Evolutionary conservation across 2,797 vertebrate genomes (phyloP).

Genomic region (Lepus oiostolus): DNA sequence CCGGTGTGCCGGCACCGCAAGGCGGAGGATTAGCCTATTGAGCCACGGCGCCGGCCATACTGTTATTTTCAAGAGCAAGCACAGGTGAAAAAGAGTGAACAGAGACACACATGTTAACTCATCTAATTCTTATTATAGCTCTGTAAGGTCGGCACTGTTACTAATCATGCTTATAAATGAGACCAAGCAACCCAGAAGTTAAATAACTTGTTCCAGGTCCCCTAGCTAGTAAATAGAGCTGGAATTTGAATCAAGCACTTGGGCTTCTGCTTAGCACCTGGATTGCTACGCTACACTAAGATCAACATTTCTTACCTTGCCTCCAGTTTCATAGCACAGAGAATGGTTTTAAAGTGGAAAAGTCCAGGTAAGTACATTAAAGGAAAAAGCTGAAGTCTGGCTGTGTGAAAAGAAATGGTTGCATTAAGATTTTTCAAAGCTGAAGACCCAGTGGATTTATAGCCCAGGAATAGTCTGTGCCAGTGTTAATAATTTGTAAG

Average conservation of each 20-base stretch:
- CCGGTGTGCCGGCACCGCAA: too few species aligned
- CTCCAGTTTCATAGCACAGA: conserved; percentile 19
- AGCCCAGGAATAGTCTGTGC: neutral
- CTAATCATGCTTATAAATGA: neutral
- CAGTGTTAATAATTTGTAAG: neutral
- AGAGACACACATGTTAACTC: neutral
- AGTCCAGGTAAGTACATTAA: conserved; percentile 35
- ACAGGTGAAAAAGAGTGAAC: neutral
- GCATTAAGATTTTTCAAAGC: conserved; percentile 8
- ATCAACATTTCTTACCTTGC: neutral
- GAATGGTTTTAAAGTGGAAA: conserved; percentile 28
- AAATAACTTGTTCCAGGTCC: conserved; percentile 32
- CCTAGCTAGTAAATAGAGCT: neutral
- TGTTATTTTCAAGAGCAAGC: conserved; percentile 5
- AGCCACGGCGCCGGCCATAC: neutral
- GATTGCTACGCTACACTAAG: neutral
- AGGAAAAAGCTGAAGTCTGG: conserved; percentile 35
- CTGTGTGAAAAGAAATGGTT: neutral
- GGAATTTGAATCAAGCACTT: neutral
- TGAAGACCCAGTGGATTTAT: neutral
- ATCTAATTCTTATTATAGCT: conserved; percentile 18
- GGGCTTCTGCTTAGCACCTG: neutral
- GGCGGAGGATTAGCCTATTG: too few species aligned
- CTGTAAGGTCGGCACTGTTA: neutral
- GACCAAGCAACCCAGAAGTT: neutral